Conservation (phyloP, 2,113 vertebrate genomes). For the Fregetta grallaria region DNA sequence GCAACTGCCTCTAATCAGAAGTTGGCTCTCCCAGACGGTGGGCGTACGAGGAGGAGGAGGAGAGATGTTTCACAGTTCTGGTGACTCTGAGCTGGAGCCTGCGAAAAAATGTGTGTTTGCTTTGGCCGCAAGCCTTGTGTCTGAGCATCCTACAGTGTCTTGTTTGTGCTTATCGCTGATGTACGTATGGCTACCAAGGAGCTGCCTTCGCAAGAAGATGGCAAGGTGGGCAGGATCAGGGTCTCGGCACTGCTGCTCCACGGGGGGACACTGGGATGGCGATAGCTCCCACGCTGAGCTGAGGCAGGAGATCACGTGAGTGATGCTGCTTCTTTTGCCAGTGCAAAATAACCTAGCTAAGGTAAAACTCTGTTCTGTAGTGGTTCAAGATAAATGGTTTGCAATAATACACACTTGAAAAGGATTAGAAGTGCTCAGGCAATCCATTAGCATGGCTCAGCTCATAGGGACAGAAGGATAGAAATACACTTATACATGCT, state of each 20-base stretch:
- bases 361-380: neutral
- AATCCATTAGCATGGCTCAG: neutral
- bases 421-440: neutral
- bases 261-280: neutral
- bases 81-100: neutral
- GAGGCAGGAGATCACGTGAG: accelerated
- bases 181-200: neutral
- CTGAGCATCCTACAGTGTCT: neutral
- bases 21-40: neutral
- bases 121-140: neutral
- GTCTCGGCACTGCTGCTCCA: accelerated
- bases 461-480: neutral
- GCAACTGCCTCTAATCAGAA: neutral
- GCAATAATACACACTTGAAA: too few relatives aligned
- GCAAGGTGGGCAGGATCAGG: neutral
- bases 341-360: neutral
- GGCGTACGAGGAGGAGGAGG: neutral
- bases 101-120: neutral
- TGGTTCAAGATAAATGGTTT: neutral
- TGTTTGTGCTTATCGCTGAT: neutral
- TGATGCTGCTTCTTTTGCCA: neutral
- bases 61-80: neutral
- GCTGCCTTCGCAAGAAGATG: too few relatives aligned
- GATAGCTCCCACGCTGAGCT: neutral
- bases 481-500: accelerated